Percentiles rank a stretch among this genome's conserved stretches.
Conservation (phyloP, 1,140 invertebrate species). For the Gyrodactylus bullatarudis region DNA sequence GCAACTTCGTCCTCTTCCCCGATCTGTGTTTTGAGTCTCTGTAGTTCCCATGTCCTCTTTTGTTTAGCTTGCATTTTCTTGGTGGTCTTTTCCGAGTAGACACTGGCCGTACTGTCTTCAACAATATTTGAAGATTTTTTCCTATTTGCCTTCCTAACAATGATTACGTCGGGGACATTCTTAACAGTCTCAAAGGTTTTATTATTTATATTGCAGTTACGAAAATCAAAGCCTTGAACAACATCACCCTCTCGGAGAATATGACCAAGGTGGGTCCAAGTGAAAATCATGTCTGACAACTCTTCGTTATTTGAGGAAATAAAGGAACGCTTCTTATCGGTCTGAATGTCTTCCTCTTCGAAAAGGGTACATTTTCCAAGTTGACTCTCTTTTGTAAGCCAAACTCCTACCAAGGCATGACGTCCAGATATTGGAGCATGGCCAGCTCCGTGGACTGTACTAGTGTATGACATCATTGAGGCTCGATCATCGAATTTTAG, state of each 20-base stretch:
- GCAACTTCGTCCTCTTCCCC: not conserved
- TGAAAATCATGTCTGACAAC: slow-evolving; percentile 28
- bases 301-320: slow-evolving; percentile 43
- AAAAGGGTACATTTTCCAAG: not conserved
- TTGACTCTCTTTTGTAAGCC: not conserved
- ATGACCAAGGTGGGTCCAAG: slow-evolving; percentile 62
- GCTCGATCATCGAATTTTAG: not conserved
- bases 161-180: slow-evolving; percentile 45
- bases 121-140: not conserved
- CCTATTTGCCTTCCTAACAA: slow-evolving; percentile 46
- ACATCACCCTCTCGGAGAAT: slow-evolving; percentile 62
- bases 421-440: not conserved
- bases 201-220: slow-evolving; percentile 60
- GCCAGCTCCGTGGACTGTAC: not conserved
- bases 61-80: not conserved
- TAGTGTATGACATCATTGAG: not conserved
- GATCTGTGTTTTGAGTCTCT: not conserved
- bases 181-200: slow-evolving; percentile 41
- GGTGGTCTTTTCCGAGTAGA: not conserved
- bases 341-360: not conserved
- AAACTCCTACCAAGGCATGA: not conserved
- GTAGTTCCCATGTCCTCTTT: not conserved
- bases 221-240: slow-evolving; percentile 49
- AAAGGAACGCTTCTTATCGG: not conserved
- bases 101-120: not conserved